Conservation (phyloP, 2,113 vertebrate genomes). For the Oreochromis spilurus region DNA sequence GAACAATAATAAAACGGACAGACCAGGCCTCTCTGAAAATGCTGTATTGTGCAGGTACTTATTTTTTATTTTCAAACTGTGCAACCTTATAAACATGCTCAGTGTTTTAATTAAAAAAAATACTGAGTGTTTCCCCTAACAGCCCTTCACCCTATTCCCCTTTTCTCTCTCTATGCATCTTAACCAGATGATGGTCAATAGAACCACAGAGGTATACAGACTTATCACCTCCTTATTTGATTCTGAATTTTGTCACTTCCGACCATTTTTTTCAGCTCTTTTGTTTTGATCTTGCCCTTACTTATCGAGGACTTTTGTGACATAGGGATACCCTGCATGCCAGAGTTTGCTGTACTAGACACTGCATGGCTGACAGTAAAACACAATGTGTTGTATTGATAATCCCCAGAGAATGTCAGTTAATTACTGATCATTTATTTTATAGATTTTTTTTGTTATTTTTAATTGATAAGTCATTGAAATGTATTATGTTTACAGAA, state of each 20-base stretch:
- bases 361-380: conserved; percentile 53
- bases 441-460: background rate
- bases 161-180: conserved; percentile 72
- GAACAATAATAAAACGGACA: background rate
- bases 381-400: background rate
- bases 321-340: conserved; percentile 29
- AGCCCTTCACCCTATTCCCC: conserved; percentile 22
- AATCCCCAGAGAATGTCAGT: background rate
- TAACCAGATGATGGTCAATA: conserved; percentile 99
- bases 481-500: background rate
- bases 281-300: background rate
- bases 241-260: background rate
- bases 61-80: background rate
- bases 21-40: background rate
- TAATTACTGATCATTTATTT: background rate
- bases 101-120: background rate
- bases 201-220: conserved; percentile 94
- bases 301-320: background rate
- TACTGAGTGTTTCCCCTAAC: conserved; percentile 43
- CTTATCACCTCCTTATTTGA: background rate
- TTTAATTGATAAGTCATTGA: background rate
- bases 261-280: conserved; percentile 39
- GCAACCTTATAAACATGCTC: background rate
- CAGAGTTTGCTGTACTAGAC: background rate
- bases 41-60: background rate